phyloP scores from a whole-genome alignment of 2,888 invertebrate species.

The Dynastes hyllus region DNA sequence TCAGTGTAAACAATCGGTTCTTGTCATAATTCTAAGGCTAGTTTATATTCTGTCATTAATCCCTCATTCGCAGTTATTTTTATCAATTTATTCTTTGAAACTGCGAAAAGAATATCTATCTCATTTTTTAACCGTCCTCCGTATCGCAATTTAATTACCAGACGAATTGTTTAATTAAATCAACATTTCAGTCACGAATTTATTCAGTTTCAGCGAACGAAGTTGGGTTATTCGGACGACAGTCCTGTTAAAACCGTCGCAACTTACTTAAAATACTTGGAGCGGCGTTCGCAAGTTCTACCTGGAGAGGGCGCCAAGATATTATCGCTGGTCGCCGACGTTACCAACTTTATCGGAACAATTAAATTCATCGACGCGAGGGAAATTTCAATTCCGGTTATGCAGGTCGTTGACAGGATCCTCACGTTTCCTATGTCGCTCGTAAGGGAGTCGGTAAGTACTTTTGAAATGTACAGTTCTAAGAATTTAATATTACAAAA shows the following conservation, averaged over 20 bases:
- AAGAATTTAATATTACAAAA: too few relatives aligned
- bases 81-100: too few relatives aligned
- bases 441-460: conserved; percentile 81
- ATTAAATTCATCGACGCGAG: conserved; percentile 69
- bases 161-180: conserved; percentile 8
- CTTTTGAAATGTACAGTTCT: neutral
- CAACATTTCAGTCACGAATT: neutral
- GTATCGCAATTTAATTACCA: conserved; percentile 5
- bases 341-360: conserved; percentile 73
- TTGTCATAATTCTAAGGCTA: too few relatives aligned
- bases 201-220: conserved; percentile 73
- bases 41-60: too few relatives aligned
- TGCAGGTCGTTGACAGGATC: conserved; percentile 79
- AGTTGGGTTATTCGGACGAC: conserved; percentile 79
- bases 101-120: too few relatives aligned
- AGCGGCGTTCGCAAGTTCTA: conserved; percentile 70
- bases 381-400: conserved; percentile 74
- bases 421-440: conserved; percentile 80
- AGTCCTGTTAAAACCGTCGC: conserved; percentile 74
- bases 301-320: conserved; percentile 81
- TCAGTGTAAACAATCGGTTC: too few relatives aligned
- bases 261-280: conserved; percentile 75
- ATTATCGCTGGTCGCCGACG: conserved; percentile 74
- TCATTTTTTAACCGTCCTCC: too few relatives aligned
- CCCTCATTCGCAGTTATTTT: too few relatives aligned